Conservation (phyloP, 2,888 invertebrate species). For the Agrilus biguttatus region DNA sequence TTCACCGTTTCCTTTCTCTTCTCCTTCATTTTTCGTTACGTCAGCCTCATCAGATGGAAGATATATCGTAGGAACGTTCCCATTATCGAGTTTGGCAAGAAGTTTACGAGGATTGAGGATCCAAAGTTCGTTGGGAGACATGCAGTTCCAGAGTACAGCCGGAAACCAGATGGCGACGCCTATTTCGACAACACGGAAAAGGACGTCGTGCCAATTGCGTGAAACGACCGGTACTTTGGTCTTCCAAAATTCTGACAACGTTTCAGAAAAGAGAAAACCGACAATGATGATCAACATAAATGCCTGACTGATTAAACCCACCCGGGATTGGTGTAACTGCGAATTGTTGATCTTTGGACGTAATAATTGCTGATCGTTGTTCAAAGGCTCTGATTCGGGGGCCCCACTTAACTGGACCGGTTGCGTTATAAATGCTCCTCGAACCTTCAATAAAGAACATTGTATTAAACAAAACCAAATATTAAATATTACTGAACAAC, state of each 20-base stretch:
- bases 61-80: constrained; percentile 3
- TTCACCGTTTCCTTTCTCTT: constrained; percentile 45
- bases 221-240: constrained; percentile 76
- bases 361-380: constrained; percentile 13
- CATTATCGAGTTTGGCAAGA: constrained; percentile 37
- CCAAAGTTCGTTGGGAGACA: constrained; percentile 88
- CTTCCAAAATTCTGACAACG: constrained; percentile 86
- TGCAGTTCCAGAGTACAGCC: constrained; percentile 91
- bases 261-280: constrained; percentile 81
- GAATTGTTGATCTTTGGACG: constrained; percentile 54
- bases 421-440: constrained; percentile 65
- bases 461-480: not conserved
- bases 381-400: constrained; percentile 13
- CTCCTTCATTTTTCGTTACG: constrained; percentile 8
- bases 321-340: constrained; percentile 79
- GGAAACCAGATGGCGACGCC: constrained; percentile 92
- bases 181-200: constrained; percentile 82
- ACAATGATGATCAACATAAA: constrained; percentile 81
- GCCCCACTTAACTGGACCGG: constrained; percentile 26
- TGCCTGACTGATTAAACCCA: constrained; percentile 81
- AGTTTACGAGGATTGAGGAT: constrained; percentile 82
- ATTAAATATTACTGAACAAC: too few species aligned
- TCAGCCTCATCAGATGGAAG: constrained; percentile 6
- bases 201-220: constrained; percentile 83
- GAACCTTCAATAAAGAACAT: constrained; percentile 39